phyloP scores from a whole-genome alignment of 2,113 vertebrate species.

The Chiloscyllium plagiosum region DNA sequence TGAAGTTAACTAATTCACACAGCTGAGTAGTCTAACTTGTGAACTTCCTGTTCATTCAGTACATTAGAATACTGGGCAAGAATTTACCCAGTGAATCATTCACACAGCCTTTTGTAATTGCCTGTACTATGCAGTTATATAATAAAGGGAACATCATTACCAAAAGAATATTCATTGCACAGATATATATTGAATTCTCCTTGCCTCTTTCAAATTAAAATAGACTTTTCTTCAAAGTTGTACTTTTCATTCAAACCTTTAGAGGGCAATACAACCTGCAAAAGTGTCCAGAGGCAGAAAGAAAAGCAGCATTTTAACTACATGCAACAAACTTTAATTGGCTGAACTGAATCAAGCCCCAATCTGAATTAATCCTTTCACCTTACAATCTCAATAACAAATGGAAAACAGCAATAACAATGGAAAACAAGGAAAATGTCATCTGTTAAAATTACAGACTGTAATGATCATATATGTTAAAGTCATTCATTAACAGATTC shows the following conservation, averaged over 20 bases:
- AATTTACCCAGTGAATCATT: background rate
- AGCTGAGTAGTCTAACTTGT: background rate
- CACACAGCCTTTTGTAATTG: background rate
- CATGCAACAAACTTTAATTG: background rate
- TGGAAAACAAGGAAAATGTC: background rate
- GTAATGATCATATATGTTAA: background rate
- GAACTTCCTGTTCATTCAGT: background rate
- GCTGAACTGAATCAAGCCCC: background rate
- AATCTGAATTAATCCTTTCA: background rate
- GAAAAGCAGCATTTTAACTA: background rate
- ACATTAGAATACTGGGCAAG: background rate
- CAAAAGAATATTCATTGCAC: background rate
- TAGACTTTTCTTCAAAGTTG: background rate
- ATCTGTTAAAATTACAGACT: background rate
- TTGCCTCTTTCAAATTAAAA: background rate
- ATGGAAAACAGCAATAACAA: background rate
- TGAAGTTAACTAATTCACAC: background rate
- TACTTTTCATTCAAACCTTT: background rate
- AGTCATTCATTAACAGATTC: background rate
- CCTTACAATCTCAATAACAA: background rate
- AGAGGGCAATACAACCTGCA: conserved; percentile 21
- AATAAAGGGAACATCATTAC: background rate
- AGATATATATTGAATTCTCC: background rate
- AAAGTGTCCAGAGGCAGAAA: background rate
- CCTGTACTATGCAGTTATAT: background rate